phyloP scores from a whole-genome alignment of 2,797 vertebrate species.

The Amniataba percoides region DNA sequence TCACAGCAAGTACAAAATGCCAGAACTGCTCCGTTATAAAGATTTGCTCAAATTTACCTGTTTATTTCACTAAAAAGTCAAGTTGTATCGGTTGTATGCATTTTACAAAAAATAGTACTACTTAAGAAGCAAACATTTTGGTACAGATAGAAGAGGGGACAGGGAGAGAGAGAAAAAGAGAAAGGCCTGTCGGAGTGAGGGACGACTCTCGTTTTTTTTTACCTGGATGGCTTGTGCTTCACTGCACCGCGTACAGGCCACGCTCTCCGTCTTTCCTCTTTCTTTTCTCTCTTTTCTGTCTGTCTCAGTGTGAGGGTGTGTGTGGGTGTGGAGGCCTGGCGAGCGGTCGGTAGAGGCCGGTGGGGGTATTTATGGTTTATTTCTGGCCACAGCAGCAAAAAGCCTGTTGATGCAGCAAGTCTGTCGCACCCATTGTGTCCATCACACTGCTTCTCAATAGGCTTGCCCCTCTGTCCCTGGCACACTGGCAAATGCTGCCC shows the following conservation, averaged over 20 bases:
- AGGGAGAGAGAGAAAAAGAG: conserved; percentile 13
- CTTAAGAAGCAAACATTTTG: conserved; percentile 13
- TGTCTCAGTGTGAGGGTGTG: conserved; percentile 74
- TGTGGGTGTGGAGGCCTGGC: conserved; percentile 78
- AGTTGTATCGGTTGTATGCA: background rate
- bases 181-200: conserved; percentile 25
- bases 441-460: conserved; percentile 89
- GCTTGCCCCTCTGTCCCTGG: conserved; percentile 72
- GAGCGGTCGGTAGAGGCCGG: conserved; percentile 70
- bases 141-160: conserved; percentile 23
- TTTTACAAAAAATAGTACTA: conserved; percentile 7
- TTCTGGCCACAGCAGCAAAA: conserved; percentile 91
- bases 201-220: conserved; percentile 45
- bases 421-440: conserved; percentile 86
- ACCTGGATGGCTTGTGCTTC: conserved; percentile 81
- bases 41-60: conserved; percentile 5
- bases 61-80: conserved; percentile 18
- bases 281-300: conserved; percentile 67
- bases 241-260: conserved; percentile 73
- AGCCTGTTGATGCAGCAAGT: conserved; percentile 90
- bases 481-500: conserved; percentile 78
- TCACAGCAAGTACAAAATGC: background rate
- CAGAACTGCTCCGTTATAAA: background rate
- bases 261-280: conserved; percentile 69
- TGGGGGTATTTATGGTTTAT: conserved; percentile 89